Percentiles rank a stretch among this genome's conserved stretches.
Conservation (phyloP, 2,113 vertebrate genomes). For the Tupaia tana region DNA sequence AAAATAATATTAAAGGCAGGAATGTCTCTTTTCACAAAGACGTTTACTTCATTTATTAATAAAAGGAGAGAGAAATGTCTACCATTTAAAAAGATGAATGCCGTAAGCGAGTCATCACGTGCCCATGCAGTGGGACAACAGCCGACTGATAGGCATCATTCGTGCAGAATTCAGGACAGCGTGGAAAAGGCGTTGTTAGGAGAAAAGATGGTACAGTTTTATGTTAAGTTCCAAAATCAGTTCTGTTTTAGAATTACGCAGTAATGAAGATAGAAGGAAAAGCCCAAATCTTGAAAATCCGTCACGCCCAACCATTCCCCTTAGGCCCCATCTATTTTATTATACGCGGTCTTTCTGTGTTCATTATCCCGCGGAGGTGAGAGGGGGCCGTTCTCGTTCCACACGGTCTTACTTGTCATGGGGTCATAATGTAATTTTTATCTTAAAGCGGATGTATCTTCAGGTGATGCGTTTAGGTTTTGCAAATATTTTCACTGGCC, state of each 20-base stretch:
- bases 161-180: neutral
- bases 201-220: neutral
- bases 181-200: neutral
- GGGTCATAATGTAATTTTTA: neutral
- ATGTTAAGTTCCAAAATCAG: neutral
- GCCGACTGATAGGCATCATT: neutral
- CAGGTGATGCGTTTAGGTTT: constrained; percentile 18
- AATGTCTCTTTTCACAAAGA: neutral
- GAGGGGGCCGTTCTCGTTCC: neutral
- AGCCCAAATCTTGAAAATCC: neutral
- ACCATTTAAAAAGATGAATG: neutral
- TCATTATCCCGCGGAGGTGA: neutral
- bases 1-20: constrained; percentile 36
- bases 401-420: neutral
- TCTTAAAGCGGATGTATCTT: neutral
- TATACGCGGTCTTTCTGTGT: neutral
- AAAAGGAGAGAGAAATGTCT: neutral
- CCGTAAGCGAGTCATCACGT: neutral
- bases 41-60: neutral
- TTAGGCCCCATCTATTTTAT: neutral
- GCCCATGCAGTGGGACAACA: neutral
- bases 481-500: neutral
- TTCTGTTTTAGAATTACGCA: neutral
- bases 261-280: neutral
- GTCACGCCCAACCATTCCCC: neutral